Evolutionary conservation across 1,140 invertebrate species (phyloP).

Genomic region (Heliconius nattereri): DNA sequence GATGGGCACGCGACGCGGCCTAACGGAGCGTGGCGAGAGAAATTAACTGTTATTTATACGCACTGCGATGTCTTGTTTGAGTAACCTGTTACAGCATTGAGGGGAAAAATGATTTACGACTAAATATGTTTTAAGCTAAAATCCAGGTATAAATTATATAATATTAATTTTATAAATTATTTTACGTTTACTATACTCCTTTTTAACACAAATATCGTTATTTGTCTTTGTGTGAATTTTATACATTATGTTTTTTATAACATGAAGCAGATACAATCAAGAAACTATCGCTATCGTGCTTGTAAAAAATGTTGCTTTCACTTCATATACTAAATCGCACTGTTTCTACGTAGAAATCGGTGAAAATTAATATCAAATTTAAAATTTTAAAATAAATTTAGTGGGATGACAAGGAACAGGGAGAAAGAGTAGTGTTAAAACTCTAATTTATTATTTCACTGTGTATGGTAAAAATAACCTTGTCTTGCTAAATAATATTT

Average conservation of each 20-base stretch:
- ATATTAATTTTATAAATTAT: too few species aligned
- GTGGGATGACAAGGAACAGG: neutral
- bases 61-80: constrained; percentile 50
- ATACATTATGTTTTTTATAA: too few species aligned
- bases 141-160: too few species aligned
- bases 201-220: too few species aligned
- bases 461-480: too few species aligned
- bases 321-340: neutral
- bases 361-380: neutral
- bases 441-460: too few species aligned
- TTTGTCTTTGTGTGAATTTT: too few species aligned
- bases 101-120: neutral
- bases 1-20: constrained; percentile 65
- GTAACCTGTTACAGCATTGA: constrained; percentile 56
- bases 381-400: neutral
- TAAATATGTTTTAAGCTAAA: neutral
- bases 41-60: constrained; percentile 79
- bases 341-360: neutral
- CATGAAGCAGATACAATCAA: neutral
- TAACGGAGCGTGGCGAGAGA: constrained; percentile 76
- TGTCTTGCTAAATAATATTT: neutral
- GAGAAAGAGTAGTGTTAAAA: too few species aligned
- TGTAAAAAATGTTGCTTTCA: neutral
- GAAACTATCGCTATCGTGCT: neutral
- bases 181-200: too few species aligned